Percentiles rank a stretch among this genome's conserved stretches.
Conservation (phyloP, 2,888 invertebrate species). For the Imbricaverruca yamaguchii region DNA sequence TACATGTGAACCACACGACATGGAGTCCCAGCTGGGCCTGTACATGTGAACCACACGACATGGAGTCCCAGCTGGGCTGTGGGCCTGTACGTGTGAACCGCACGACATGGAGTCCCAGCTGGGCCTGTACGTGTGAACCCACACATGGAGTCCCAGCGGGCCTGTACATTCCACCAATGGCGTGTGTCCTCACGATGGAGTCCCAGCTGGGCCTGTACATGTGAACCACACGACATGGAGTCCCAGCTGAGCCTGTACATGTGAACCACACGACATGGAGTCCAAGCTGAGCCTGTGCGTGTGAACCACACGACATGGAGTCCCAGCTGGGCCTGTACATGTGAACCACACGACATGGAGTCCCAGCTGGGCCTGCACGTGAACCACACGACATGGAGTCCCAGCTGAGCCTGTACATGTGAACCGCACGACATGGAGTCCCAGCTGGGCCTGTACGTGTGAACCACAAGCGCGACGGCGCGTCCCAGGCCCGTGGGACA, state of each 20-base stretch:
- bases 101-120: too few relatives aligned
- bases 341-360: not conserved
- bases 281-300: not conserved
- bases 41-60: too few relatives aligned
- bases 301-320: not conserved
- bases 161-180: too few relatives aligned
- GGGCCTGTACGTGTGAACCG: too few relatives aligned
- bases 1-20: too few relatives aligned
- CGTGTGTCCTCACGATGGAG: too few relatives aligned
- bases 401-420: constrained; percentile 5
- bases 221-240: not conserved
- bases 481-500: too few relatives aligned
- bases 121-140: too few relatives aligned
- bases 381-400: not conserved
- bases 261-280: not conserved
- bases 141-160: too few relatives aligned
- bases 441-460: constrained; percentile 2
- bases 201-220: constrained; percentile 1
- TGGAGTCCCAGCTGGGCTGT: too few relatives aligned
- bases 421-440: not conserved
- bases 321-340: constrained; percentile 1
- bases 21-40: too few relatives aligned
- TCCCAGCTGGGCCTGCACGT: not conserved
- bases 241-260: constrained; percentile 1
- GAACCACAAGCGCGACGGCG: too few relatives aligned